Percentiles rank a stretch among this genome's conserved stretches.
Conservation (phyloP, 92 coral and sea anemone genomes). For the Porites lobata region DNA sequence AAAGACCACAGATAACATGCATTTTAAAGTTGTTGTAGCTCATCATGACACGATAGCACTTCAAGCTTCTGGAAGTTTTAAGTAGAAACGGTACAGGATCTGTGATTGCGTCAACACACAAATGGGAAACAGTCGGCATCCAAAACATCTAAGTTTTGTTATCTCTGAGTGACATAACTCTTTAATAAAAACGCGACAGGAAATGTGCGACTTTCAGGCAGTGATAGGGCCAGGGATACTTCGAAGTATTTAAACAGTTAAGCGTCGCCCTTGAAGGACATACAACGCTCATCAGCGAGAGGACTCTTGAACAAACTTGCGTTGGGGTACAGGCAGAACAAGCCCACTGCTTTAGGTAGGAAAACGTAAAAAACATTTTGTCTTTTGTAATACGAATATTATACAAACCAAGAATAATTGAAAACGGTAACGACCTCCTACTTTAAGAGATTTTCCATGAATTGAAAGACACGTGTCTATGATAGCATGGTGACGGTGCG, state of each 20-base stretch:
- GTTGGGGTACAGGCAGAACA: not conserved
- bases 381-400: not conserved
- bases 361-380: not conserved
- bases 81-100: not conserved
- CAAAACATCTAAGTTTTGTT: slow-evolving; percentile 11
- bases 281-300: not conserved
- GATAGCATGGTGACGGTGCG: too few species aligned
- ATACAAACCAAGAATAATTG: too few species aligned
- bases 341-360: not conserved
- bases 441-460: too few species aligned
- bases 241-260: slow-evolving; percentile 22
- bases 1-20: not conserved
- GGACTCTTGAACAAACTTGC: not conserved
- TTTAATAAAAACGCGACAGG: slow-evolving; percentile 23
- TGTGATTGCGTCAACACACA: not conserved
- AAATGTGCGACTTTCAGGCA: not conserved
- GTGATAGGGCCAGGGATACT: not conserved
- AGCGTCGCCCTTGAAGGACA: not conserved
- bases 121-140: slow-evolving; percentile 25
- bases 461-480: too few species aligned
- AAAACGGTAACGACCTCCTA: too few species aligned
- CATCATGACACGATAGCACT: not conserved
- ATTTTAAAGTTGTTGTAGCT: not conserved
- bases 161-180: slow-evolving; percentile 34
- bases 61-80: not conserved